These are phyloP conservation scores for Pseudocheirus occidentalis DNA, from an alignment of 2,797 vertebrate genomes.

Conservation along the genomic window DNA sequence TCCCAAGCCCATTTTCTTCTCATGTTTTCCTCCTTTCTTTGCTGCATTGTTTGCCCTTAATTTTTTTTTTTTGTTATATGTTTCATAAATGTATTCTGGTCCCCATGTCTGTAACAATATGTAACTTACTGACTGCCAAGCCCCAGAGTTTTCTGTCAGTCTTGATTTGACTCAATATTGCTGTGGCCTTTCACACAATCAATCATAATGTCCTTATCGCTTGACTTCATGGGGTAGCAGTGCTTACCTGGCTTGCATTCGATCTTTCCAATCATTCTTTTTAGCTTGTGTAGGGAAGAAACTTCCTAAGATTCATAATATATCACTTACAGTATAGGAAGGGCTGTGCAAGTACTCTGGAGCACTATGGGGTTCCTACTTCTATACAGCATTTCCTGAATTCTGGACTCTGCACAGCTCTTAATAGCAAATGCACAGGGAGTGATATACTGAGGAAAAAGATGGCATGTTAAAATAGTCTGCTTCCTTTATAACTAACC, in stretches of 20 bases:
- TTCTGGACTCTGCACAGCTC: neutral
- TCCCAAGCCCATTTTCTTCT: neutral
- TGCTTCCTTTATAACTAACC: conserved; percentile 24
- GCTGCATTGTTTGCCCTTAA: neutral
- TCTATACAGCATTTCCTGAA: conserved; percentile 14
- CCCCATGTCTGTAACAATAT: conserved; percentile 54
- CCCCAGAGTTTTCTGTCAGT: conserved; percentile 61
- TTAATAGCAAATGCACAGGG: conserved; percentile 20
- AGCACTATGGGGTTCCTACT: neutral
- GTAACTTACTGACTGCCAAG: conserved; percentile 42
- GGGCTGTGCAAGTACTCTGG: neutral
- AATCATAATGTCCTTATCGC: conserved; percentile 58
- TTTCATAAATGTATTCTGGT: conserved; percentile 64
- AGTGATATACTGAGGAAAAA: conserved; percentile 13
- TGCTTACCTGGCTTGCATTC: conserved; percentile 60
- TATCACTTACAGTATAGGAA: conserved; percentile 30
- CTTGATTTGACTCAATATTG: conserved; percentile 70
- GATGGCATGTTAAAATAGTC: neutral
- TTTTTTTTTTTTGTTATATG: conserved; percentile 18
- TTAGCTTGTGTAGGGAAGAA: conserved; percentile 38
- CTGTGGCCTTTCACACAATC: conserved; percentile 54
- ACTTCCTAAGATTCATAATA: conserved; percentile 51
- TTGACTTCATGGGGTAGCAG: conserved; percentile 25
- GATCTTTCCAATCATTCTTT: conserved; percentile 52
- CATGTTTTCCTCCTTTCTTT: neutral